Evolutionary conservation across 2,797 vertebrate genomes (phyloP).

Genomic region (Pelobates cultripes): DNA sequence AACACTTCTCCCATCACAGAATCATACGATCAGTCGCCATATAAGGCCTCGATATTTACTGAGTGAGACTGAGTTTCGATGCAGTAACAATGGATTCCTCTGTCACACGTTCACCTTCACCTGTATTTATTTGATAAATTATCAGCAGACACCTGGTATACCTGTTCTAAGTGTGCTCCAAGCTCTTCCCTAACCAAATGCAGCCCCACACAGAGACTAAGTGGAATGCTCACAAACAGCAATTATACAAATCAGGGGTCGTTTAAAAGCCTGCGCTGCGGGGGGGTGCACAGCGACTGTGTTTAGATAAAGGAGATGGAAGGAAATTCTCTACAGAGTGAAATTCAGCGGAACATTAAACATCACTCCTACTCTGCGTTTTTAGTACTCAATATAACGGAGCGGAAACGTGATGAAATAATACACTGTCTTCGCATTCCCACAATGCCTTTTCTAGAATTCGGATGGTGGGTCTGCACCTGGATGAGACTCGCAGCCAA

Average conservation of each 20-base stretch:
- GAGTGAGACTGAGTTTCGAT: no score
- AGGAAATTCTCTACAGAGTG: not conserved
- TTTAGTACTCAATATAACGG: not conserved
- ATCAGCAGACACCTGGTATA: not conserved
- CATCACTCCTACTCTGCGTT: not conserved
- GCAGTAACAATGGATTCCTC: not conserved
- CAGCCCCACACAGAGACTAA: not conserved
- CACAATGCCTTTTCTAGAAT: not conserved
- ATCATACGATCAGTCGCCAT: no score
- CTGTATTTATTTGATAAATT: conserved; percentile 7
- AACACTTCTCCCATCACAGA: no score
- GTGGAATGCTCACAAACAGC: not conserved
- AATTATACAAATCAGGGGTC: not conserved
- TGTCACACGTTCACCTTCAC: not conserved
- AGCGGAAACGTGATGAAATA: not conserved
- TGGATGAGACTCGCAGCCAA: conserved; percentile 7
- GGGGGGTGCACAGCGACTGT: no score
- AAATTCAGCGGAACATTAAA: not conserved
- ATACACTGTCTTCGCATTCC: not conserved
- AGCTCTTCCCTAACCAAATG: not conserved
- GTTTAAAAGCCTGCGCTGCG: not conserved
- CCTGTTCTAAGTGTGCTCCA: not conserved
- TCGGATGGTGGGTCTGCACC: not conserved
- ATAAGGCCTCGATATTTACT: no score
- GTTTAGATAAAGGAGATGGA: not conserved